Conservation (phyloP, 2,797 vertebrate genomes). For the Momotus momota region DNA sequence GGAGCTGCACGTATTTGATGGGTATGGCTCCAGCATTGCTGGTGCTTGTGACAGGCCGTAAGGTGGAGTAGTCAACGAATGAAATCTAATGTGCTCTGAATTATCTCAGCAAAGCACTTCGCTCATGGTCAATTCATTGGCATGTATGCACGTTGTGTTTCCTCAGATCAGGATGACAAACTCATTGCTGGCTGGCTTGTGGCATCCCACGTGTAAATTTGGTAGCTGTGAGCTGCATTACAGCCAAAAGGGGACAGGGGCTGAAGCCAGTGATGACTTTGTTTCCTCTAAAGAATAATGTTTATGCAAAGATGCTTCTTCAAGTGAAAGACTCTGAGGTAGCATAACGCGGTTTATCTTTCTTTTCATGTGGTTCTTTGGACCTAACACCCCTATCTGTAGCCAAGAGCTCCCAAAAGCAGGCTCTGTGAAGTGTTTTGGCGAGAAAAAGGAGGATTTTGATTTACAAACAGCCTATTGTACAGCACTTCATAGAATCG, state of each 20-base stretch:
- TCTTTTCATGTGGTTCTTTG: background rate
- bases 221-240: background rate
- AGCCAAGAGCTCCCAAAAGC: background rate
- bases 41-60: background rate
- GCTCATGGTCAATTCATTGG: background rate
- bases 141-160: background rate
- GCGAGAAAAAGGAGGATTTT: background rate
- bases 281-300: background rate
- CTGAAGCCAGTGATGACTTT: background rate
- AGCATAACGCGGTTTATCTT: background rate
- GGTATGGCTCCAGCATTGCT: background rate
- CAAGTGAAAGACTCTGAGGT: background rate
- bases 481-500: background rate
- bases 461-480: background rate
- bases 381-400: background rate
- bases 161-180: slow-evolving; percentile 51
- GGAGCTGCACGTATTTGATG: background rate
- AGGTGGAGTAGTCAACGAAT: background rate
- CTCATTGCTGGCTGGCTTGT: slow-evolving; percentile 24
- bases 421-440: background rate
- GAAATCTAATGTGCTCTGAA: slow-evolving; percentile 21
- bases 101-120: background rate
- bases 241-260: background rate
- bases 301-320: background rate
- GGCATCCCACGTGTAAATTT: slow-evolving; percentile 30